Conservation (phyloP, 2,113 vertebrate species). For the Porphyrio hochstetteri region DNA sequence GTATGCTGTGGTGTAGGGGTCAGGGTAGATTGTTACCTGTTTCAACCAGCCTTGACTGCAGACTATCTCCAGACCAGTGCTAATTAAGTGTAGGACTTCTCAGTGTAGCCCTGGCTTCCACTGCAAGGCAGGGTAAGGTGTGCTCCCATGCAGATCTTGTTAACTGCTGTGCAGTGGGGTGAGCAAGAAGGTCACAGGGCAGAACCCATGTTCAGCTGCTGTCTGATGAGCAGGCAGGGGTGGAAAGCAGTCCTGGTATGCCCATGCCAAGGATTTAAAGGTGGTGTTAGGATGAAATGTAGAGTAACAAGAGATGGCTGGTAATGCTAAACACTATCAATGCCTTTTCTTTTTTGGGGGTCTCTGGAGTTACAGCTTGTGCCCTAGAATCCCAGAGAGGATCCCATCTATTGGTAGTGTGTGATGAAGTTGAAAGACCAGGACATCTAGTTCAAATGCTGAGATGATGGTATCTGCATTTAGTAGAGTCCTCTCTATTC, state of each 20-base stretch:
- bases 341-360: background rate
- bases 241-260: background rate
- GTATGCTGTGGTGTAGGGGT: background rate
- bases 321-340: background rate
- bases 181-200: background rate
- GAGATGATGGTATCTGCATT: background rate
- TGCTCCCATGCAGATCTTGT: background rate
- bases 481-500: background rate
- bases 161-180: background rate
- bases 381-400: background rate
- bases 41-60: background rate
- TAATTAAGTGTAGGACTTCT: background rate
- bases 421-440: background rate
- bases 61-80: background rate
- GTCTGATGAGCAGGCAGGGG: background rate
- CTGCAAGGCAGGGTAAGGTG: background rate
- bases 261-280: background rate
- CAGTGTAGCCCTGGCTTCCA: background rate
- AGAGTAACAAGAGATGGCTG: background rate
- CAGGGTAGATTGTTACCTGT: background rate
- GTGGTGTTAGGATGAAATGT: background rate
- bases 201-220: background rate
- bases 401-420: background rate
- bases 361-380: background rate
- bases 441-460: background rate